Evolutionary conservation across 1,140 invertebrate species (phyloP), one percentile per base, ranked within the genome.

Genomic region (Drosophila ficusphila): DNA sequence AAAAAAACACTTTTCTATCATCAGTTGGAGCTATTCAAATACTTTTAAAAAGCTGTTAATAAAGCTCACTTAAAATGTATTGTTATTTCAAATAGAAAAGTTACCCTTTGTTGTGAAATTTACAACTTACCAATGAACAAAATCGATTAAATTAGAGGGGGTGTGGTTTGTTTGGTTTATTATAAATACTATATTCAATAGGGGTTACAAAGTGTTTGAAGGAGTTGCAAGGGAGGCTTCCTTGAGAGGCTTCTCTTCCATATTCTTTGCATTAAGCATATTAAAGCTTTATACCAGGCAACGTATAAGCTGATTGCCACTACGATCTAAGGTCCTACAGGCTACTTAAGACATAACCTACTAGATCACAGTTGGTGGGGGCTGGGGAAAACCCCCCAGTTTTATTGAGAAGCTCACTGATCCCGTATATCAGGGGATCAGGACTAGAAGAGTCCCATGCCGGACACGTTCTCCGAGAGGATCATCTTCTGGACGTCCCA

Each of bases 401-500:
- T 39, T 19, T 54, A 25, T 58, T 62, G 54, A 57, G 54, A 57
- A 34, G 48, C 54, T 57, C 48, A 34, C 21, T 7, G 41, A 44
- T 25, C 21, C 21, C 9, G 41, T 12, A n/a, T 25, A 0, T 1
- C n/a, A 12, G n/a, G n/a, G n/a, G 47, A 25, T 41, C 53, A 27
- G 39, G 31, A 29, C 42, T 82, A 86, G 47, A 77, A 62, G 39
- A 89, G 77, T 16, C 57, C 16, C 31, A 41, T 67, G 71, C 72
- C 82, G 31, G 91, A 48, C 21, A 93, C 69, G 27, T 93, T 93
- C 38, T 93, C 92, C n/a, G 92, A 93, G 0, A 95, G 91, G 69
- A 96, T 95, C 92, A 95, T 95, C 75, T 94, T 93, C 73, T 95
- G 95, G 0, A 96, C 94, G 83, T 95, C 94, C 25, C 95, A 92